Conservation (phyloP, 2,113 vertebrate genomes). For the Sphaerodactylus townsendi region DNA sequence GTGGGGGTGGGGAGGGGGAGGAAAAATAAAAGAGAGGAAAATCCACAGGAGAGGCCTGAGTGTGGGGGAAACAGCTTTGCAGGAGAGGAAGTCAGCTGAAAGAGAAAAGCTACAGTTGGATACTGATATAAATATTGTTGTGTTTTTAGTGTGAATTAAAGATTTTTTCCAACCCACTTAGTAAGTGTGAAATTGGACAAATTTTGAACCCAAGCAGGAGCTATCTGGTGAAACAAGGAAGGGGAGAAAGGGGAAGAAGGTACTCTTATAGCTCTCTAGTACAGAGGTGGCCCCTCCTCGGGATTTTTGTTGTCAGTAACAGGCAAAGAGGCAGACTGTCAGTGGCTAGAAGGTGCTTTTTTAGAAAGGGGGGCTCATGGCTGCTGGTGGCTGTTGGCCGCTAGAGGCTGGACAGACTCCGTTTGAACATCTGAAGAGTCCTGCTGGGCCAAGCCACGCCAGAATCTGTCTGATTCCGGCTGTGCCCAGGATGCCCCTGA, state of each 20-base stretch:
- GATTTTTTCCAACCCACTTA: not conserved
- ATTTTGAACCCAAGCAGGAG: not conserved
- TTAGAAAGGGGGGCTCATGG: not conserved
- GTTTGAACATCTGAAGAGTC: no score
- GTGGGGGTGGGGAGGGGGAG: no score
- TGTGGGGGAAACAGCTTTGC: not conserved
- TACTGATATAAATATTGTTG: not conserved
- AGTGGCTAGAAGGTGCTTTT: not conserved
- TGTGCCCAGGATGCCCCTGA: not conserved
- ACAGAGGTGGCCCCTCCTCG: not conserved
- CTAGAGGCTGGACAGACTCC: not conserved
- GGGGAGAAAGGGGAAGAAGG: not conserved
- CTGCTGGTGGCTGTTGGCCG: not conserved
- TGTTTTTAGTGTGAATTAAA: not conserved
- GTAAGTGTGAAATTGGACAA: no score
- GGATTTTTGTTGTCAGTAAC: not conserved
- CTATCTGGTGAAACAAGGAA: not conserved
- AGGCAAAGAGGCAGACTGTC: not conserved
- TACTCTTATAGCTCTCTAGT: not conserved
- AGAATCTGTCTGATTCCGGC: no score
- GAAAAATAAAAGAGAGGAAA: no score
- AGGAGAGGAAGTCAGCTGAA: constrained; percentile 5
- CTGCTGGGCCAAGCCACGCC: not conserved
- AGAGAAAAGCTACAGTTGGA: not conserved
- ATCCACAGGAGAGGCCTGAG: no score